Evolutionary conservation across 2,113 vertebrate genomes (phyloP), one percentile per base, ranked within the genome.

Genomic region (Cryptoleucopteryx plumbea): DNA sequence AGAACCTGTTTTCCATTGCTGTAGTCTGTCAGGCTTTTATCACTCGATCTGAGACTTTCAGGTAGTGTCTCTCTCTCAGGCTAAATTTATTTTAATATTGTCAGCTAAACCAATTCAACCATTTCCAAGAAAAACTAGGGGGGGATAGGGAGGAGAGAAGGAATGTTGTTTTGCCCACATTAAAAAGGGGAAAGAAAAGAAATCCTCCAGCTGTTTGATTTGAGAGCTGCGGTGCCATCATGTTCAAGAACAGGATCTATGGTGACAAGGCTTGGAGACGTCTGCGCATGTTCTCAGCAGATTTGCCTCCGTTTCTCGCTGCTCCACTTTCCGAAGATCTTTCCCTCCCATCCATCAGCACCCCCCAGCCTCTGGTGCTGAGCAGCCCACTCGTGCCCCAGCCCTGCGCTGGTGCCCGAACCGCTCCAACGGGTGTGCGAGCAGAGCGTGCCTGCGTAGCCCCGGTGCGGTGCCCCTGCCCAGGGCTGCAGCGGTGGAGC

Each of bases 1-100:
- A 82, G 81, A 95, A 94, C 93, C 91, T 91, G 91, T 95, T 97
- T 94, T 91, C 89, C 42, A 61, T 72, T 87, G 73, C 83, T 91
- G 53, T 61, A 73, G 73, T 89, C 86, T 89, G 94, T 96, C 77
- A 94, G 81, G 89, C 93, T 97, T 95, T 97, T 96, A 95, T 94
- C 91, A 62, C 67, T 95, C 80, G 36, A 96, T 96, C 96, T 93
- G 89, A 95, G 94, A 96, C 91, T 96, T 97, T 96, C 93, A 96
- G 95, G 93, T 96, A 94, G 66, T 81, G 48, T 92, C 0, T 93
- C 71, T 91, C 74, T 93, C 80, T 84, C 65, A 62, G 71, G 84
- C 77, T 89, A 92, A 77, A 95, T 94, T 94, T 93, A 89, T 95
- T 95, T 94, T 88, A 91, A 95, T 96, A 91, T 68, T 2, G 23